Percentiles rank a stretch among this genome's conserved stretches.
These are phyloP conservation scores for Montipora capitata DNA, from an alignment of 92 coral and sea anemone genomes.

Conservation along the genomic window DNA sequence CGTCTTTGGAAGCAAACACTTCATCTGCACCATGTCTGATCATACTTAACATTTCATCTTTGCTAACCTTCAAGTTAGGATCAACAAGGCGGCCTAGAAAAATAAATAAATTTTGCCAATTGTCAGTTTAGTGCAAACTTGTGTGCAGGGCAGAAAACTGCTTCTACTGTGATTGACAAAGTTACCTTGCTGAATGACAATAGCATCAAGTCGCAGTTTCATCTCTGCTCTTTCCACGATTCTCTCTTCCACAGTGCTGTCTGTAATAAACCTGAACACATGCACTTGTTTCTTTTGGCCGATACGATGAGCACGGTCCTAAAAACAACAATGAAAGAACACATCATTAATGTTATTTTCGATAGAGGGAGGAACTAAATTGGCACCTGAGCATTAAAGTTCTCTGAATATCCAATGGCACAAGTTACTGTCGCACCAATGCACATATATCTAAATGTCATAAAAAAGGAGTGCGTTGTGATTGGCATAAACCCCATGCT, in stretches of 20 bases:
- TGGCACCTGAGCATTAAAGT: too few relatives aligned
- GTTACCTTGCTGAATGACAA: slow-evolving; percentile 97
- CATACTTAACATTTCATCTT: slow-evolving; percentile 98
- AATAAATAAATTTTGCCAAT: not conserved
- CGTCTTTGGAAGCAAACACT: slow-evolving; percentile 97
- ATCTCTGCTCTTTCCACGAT: slow-evolving; percentile 99
- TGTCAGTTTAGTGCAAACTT: not conserved
- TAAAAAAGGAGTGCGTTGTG: too few relatives aligned
- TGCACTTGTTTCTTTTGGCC: slow-evolving; percentile 98
- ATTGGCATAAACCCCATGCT: too few relatives aligned
- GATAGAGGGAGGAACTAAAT: too few relatives aligned
- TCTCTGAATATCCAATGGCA: too few relatives aligned
- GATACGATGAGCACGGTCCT: slow-evolving; percentile 99
- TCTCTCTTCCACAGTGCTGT: slow-evolving; percentile 97
- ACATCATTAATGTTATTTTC: too few relatives aligned
- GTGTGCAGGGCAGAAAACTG: not conserved
- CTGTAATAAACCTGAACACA: slow-evolving; percentile 97
- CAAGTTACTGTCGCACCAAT: too few relatives aligned
- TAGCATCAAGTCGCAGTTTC: slow-evolving; percentile 96
- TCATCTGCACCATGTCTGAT: slow-evolving; percentile 99
- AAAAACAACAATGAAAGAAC: not conserved
- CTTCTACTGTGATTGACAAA: too few relatives aligned
- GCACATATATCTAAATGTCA: too few relatives aligned
- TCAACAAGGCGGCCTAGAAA: slow-evolving; percentile 93
- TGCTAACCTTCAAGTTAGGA: slow-evolving; percentile 96